Conservation (phyloP, 2,113 vertebrate species). For the Camelus dromedarius region DNA sequence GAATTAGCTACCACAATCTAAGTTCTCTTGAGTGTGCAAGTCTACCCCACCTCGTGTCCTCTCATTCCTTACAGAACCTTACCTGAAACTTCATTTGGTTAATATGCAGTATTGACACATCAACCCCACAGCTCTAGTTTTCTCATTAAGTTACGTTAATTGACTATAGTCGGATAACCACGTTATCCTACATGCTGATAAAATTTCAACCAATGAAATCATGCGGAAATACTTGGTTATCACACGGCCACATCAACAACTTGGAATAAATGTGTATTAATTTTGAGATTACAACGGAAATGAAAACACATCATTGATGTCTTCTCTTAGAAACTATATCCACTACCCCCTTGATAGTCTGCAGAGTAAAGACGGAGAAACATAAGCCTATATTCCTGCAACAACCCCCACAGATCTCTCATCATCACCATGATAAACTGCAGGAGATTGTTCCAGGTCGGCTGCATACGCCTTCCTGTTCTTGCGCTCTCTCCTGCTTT, state of each 20-base stretch:
- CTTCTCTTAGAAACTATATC: background rate
- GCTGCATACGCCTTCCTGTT: background rate
- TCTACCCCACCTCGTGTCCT: rapidly evolving
- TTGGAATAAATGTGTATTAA: background rate
- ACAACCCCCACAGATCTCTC: background rate
- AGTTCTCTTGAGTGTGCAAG: background rate
- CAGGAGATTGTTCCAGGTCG: background rate
- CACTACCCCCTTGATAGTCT: background rate
- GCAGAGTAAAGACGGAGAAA: background rate
- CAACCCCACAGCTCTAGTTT: background rate
- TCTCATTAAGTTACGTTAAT: background rate
- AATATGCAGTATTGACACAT: background rate
- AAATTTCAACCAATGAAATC: conserved; percentile 3
- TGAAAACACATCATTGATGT: background rate
- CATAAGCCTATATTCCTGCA: background rate
- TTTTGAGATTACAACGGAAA: conserved; percentile 7
- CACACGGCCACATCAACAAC: background rate
- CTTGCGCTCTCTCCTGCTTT: background rate
- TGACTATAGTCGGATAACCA: background rate
- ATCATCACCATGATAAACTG: background rate
- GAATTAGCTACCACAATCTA: background rate
- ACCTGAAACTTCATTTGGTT: background rate
- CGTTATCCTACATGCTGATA: background rate
- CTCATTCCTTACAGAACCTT: background rate
- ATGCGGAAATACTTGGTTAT: background rate